phyloP scores from a whole-genome alignment of 2,797 vertebrate species.

The Diglossa cyanea region DNA sequence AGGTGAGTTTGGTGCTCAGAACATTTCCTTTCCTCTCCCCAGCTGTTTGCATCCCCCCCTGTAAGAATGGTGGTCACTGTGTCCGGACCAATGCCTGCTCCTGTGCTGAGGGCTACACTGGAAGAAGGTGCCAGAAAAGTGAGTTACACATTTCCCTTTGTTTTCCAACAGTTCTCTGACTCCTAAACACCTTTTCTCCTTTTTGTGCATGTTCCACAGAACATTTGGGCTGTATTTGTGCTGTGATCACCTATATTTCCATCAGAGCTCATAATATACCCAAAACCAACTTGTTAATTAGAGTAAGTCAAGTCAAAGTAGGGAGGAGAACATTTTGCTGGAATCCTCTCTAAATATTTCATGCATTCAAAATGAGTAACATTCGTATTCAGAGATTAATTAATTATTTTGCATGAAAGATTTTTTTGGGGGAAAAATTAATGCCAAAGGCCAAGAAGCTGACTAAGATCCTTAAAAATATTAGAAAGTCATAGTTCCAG shows the following conservation, averaged over 20 bases:
- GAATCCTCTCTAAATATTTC: not conserved
- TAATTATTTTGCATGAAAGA: constrained; percentile 28
- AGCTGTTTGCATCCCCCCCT: constrained; percentile 91
- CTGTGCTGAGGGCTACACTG: constrained; percentile 84
- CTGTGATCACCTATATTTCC: not conserved
- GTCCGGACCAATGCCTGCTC: constrained; percentile 85
- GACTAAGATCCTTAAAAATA: constrained; percentile 20
- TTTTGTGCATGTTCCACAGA: not conserved
- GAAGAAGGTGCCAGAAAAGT: constrained; percentile 90
- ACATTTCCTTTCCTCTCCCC: not conserved
- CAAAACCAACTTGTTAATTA: not conserved
- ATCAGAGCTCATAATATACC: not conserved
- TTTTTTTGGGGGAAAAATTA: not conserved
- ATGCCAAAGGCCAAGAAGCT: not conserved
- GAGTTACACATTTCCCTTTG: constrained; percentile 56
- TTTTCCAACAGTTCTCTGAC: not conserved
- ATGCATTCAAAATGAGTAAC: not conserved
- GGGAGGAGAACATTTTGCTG: not conserved
- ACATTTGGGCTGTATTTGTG: not conserved
- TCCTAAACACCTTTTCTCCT: not conserved
- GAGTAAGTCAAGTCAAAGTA: not conserved
- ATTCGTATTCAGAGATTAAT: not conserved
- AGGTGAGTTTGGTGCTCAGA: not conserved
- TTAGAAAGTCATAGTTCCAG: not conserved
- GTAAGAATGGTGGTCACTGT: constrained; percentile 90